phyloP scores from a whole-genome alignment of 2,797 vertebrate genomes.

The Phoeniculus purpureus region DNA sequence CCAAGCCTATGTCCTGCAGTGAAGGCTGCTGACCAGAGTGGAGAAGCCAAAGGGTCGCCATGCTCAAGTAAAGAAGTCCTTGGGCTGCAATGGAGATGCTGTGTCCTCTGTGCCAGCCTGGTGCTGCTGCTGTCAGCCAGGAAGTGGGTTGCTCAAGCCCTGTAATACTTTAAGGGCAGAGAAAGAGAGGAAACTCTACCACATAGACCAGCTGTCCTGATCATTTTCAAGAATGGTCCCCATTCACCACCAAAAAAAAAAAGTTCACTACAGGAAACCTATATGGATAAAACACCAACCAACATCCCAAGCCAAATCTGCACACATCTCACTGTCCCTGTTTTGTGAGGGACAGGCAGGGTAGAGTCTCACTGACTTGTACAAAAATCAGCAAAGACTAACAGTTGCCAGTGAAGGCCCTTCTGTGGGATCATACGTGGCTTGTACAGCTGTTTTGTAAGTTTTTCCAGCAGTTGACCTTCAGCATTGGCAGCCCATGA shows the following conservation, averaged over 20 bases:
- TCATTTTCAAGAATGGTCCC: not conserved
- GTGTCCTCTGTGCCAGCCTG: not conserved
- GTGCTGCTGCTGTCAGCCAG: not conserved
- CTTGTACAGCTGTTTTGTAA: not conserved
- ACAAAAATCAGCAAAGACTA: not conserved
- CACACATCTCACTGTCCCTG: not conserved
- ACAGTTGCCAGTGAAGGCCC: not conserved
- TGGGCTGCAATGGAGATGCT: not conserved
- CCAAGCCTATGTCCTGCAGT: not conserved
- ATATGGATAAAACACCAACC: not conserved
- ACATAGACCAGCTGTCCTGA: not conserved
- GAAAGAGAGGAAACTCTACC: not conserved
- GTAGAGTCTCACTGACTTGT: not conserved
- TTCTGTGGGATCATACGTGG: constrained; percentile 18
- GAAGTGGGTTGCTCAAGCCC: not conserved
- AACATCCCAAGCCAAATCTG: not conserved
- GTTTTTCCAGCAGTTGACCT: constrained; percentile 52
- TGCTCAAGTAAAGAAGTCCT: not conserved
- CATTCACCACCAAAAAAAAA: not conserved
- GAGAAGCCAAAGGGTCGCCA: not conserved
- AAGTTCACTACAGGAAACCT: not conserved
- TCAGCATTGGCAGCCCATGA: constrained; percentile 5
- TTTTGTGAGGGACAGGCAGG: not conserved
- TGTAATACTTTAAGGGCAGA: not conserved
- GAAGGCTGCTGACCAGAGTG: not conserved